A percentile compares a stretch with the other conserved stretches of the same genome.
Evolutionary conservation across 2,888 invertebrate species (phyloP).

Genomic region (Schrankia costaestrigalis): DNA sequence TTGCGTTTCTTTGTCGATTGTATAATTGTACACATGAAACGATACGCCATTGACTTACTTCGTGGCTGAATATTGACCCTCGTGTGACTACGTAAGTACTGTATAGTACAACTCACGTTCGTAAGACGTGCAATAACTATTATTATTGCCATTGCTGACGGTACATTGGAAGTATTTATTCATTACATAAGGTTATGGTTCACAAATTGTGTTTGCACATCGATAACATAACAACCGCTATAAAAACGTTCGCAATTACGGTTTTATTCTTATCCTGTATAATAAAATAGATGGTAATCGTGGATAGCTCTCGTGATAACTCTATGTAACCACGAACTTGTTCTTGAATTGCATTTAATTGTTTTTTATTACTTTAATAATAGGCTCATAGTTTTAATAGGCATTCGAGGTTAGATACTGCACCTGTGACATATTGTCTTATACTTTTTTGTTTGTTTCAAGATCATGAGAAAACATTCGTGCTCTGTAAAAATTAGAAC

Average conservation of each 20-base stretch:
- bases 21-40: background rate
- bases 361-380: slow-evolving; percentile 20
- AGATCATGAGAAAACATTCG: slow-evolving; percentile 27
- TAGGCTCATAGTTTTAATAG: slow-evolving; percentile 17
- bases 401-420: slow-evolving; percentile 3
- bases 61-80: slow-evolving; percentile 23
- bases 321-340: slow-evolving; percentile 15
- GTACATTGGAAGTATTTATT: slow-evolving; percentile 16
- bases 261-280: slow-evolving; percentile 12
- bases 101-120: slow-evolving; percentile 11
- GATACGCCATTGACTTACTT: slow-evolving; percentile 6
- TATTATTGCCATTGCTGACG: slow-evolving; percentile 11
- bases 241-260: slow-evolving; percentile 4
- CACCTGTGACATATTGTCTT: slow-evolving; percentile 12
- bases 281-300: slow-evolving; percentile 13
- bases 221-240: slow-evolving; percentile 13
- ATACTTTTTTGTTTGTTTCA: slow-evolving; percentile 20
- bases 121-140: slow-evolving; percentile 12
- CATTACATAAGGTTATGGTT: slow-evolving; percentile 9
- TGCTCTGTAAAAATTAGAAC: slow-evolving; percentile 19
- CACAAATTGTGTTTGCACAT: slow-evolving; percentile 10
- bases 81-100: slow-evolving; percentile 15
- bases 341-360: slow-evolving; percentile 8
- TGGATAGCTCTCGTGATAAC: slow-evolving; percentile 10
- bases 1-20: slow-evolving; percentile 11